Percentiles rank a stretch among this genome's conserved stretches.
Conservation (phyloP, 2,888 invertebrate genomes). For the Hydrotaea cyrtoneurina region DNA sequence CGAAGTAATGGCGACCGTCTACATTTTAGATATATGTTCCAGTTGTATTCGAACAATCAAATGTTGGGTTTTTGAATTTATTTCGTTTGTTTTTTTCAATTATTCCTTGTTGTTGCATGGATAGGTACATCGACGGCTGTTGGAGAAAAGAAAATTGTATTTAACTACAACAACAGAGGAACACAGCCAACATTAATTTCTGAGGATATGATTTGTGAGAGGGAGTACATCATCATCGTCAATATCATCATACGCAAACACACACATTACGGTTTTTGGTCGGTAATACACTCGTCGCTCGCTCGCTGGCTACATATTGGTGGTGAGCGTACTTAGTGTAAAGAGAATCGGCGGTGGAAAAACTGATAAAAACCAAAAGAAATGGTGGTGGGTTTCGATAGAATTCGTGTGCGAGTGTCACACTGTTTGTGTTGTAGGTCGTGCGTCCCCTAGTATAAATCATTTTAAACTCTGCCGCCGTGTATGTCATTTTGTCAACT, state of each 20-base stretch:
- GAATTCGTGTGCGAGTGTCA: neutral
- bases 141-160: neutral
- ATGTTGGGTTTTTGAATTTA: neutral
- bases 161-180: neutral
- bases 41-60: neutral
- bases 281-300: neutral
- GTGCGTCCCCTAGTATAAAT: neutral
- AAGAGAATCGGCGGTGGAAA: neutral
- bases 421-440: neutral
- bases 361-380: neutral
- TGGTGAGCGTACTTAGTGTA: neutral
- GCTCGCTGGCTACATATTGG: no score
- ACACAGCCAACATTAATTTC: neutral
- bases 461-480: conserved; percentile 6
- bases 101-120: neutral
- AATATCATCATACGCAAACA: neutral
- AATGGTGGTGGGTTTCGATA: conserved; percentile 8
- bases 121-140: neutral
- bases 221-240: neutral
- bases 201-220: neutral
- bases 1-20: neutral
- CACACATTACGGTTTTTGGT: neutral
- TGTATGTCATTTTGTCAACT: conserved; percentile 14
- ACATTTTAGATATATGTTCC: conserved; percentile 8
- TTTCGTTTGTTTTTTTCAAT: neutral